Percentiles rank a stretch among this genome's conserved stretches.
phyloP scores from a whole-genome alignment of 2,797 vertebrate species.

The Protosalanx chinensis region DNA sequence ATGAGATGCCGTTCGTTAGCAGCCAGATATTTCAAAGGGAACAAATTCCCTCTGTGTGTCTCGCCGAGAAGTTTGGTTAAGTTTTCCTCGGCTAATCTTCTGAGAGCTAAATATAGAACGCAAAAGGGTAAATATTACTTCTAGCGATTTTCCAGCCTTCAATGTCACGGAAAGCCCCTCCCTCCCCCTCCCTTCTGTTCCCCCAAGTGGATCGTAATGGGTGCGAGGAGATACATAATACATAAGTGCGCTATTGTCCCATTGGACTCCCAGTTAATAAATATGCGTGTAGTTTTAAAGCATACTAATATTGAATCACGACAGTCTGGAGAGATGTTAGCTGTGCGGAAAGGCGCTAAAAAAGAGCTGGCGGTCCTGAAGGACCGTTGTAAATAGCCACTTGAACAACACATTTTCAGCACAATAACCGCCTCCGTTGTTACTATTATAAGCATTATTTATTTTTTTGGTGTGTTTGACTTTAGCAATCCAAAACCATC shows the following conservation, averaged over 20 bases:
- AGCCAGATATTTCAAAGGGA: background rate
- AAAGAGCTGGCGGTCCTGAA: slow-evolving; percentile 8
- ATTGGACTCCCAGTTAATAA: slow-evolving; percentile 42
- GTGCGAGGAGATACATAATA: slow-evolving; percentile 45
- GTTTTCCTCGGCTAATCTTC: background rate
- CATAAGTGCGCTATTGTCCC: slow-evolving; percentile 45
- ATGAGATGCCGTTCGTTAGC: background rate
- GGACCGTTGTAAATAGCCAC: slow-evolving; percentile 17
- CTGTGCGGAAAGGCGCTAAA: background rate
- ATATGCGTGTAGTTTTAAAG: slow-evolving; percentile 34
- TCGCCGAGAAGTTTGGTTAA: background rate
- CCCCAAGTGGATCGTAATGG: slow-evolving; percentile 30
- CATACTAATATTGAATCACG: slow-evolving; percentile 40
- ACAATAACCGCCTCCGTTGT: background rate
- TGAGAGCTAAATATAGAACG: background rate
- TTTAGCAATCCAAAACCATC: background rate
- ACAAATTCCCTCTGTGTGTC: background rate
- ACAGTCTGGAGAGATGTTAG: slow-evolving; percentile 33
- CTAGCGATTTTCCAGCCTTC: slow-evolving; percentile 3
- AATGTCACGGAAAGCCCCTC: background rate
- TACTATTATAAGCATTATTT: background rate
- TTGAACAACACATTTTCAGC: slow-evolving; percentile 26
- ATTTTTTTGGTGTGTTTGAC: background rate
- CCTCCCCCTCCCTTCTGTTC: too few species aligned
- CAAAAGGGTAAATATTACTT: slow-evolving; percentile 7